Evolutionary conservation across 2,797 vertebrate genomes (phyloP), one percentile per base, ranked within the genome.

Genomic region (Scyliorhinus canicula): DNA sequence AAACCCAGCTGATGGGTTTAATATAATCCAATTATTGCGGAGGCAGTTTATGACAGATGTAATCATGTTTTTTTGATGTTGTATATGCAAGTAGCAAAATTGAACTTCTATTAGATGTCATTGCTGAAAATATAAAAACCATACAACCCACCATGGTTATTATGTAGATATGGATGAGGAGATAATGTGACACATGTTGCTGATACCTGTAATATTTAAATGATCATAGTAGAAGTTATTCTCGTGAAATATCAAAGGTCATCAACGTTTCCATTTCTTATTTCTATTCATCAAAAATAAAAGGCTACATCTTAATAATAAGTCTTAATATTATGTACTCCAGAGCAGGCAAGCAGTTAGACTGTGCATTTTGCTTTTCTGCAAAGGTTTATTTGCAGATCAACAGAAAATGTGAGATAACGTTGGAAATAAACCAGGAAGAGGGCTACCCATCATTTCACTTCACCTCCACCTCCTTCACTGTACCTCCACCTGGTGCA

Each of bases 11-110:
- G 47, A 94, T 71, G 67, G 93, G n/a, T 52, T 50, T 74, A 55
- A 74, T 52, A 94, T 94, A 94, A 74, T 94, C 93, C 47, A 94
- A 94, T 94, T 94, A 52, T 52, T 94, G 19, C 7, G 16, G 67
- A 94, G 47, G 26, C 67, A 94, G 67, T 52, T 55, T 74, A 74
- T 74, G 93, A 71, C 67, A 94, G 31, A 74, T 74, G n/a, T 71
- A 94, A 94, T 74, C 67, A 50, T 94, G 31, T 67, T 28, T 3
- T 35, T 93, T 71, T 55, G 67, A 21, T 94, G 47, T 55, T 74
- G 55, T 94, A 24, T 74, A 19, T 28, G 14, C 35, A 26, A 94
- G 52, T 35, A 31, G 31, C 44, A 74, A 26, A 74, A 74, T 74
- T 94, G 50, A 35, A 69, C 50, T 35, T 31, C 67, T 52, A 71